A percentile compares a stretch with the other conserved stretches of the same genome.
phyloP scores from a whole-genome alignment of 1,140 invertebrate genomes.

The Palaemon carinicauda region DNA sequence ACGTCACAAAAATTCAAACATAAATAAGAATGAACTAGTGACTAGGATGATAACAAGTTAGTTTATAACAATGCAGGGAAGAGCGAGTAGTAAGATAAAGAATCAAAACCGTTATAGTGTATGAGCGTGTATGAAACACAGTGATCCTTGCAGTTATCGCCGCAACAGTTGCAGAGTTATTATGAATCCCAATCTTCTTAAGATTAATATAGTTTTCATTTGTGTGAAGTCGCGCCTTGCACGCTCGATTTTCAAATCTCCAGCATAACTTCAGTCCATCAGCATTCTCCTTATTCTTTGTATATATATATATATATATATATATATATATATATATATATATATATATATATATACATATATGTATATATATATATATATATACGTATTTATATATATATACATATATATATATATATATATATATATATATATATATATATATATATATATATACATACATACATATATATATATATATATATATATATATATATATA shows the following conservation, averaged over 20 bases:
- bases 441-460: slow-evolving; percentile 5
- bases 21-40: too few relatives aligned
- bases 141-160: too few relatives aligned
- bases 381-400: background rate
- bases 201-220: background rate
- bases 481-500: slow-evolving; percentile 9
- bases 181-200: too few relatives aligned
- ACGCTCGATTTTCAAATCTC: background rate
- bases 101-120: too few relatives aligned
- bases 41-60: too few relatives aligned
- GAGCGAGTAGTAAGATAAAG: too few relatives aligned
- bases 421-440: slow-evolving; percentile 9
- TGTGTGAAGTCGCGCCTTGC: background rate
- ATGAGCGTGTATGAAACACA: too few relatives aligned
- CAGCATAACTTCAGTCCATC: too few relatives aligned
- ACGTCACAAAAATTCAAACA: too few relatives aligned
- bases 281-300: too few relatives aligned
- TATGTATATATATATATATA: background rate
- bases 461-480: background rate
- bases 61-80: too few relatives aligned
- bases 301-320: background rate
- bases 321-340: background rate
- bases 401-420: slow-evolving; percentile 5
- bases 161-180: too few relatives aligned
- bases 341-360: background rate